Evolutionary conservation across 2,113 vertebrate genomes (phyloP).

Genomic region (Pomatorhinus ruficollis): DNA sequence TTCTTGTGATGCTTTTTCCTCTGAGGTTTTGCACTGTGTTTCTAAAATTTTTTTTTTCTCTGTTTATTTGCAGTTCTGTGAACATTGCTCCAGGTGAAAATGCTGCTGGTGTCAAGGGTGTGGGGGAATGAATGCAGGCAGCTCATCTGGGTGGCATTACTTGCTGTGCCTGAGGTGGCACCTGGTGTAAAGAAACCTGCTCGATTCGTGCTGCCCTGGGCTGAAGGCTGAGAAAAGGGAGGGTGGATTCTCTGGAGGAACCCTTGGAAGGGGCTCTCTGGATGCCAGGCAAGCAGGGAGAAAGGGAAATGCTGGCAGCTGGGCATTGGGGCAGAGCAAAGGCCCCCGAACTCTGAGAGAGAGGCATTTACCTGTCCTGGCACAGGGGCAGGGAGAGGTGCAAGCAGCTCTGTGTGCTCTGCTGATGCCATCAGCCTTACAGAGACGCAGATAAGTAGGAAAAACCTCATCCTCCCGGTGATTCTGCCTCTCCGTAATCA

Average conservation of each 20-base stretch:
- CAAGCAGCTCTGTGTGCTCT: not conserved
- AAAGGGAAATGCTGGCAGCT: not conserved
- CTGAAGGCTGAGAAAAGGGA: not conserved
- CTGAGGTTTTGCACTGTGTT: not conserved
- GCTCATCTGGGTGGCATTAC: not conserved
- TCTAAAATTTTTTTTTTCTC: not conserved
- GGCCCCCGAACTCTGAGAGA: not conserved
- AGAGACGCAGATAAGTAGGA: not conserved
- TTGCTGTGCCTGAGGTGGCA: not conserved
- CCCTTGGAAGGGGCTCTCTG: not conserved
- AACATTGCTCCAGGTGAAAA: not conserved
- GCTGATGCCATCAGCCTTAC: not conserved
- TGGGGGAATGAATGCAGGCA: not conserved
- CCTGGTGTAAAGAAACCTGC: not conserved
- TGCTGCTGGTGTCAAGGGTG: not conserved
- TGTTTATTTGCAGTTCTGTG: not conserved
- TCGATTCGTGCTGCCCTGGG: fast-evolving
- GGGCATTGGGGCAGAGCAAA: not conserved
- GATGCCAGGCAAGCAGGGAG: not conserved
- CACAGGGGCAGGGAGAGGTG: not conserved
- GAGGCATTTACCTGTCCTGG: not conserved
- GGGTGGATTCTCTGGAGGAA: not conserved
- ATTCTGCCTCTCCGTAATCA: not conserved
- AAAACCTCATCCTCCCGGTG: not conserved
- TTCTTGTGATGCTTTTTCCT: not conserved